phyloP scores from a whole-genome alignment of 2,797 vertebrate species.

The Channa striata region DNA sequence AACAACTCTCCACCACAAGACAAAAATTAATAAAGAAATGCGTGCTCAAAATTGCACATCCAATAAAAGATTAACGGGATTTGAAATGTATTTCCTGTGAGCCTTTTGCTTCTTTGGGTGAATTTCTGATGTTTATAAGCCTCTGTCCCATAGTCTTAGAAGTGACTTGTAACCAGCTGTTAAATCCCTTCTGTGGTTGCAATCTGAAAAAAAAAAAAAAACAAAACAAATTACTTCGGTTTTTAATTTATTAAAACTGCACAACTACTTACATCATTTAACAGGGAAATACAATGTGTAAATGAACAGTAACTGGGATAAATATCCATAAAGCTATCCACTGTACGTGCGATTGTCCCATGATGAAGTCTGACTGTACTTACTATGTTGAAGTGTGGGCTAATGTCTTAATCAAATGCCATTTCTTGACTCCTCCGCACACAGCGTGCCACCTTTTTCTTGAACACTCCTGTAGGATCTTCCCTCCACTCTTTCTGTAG shows the following conservation, averaged over 20 bases:
- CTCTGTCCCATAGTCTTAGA: conserved; percentile 10
- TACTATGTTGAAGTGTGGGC: conserved; percentile 27
- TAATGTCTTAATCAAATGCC: conserved; percentile 77
- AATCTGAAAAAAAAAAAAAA: conserved; percentile 50
- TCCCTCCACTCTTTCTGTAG: conserved; percentile 86
- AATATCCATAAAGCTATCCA: background rate
- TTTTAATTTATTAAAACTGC: background rate
- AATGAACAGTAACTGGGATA: background rate
- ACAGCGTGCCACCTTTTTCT: conserved; percentile 84
- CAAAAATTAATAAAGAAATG: conserved; percentile 16
- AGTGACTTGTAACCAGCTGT: conserved; percentile 21
- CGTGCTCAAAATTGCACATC: background rate
- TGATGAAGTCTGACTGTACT: conserved; percentile 16
- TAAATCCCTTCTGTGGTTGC: conserved; percentile 25
- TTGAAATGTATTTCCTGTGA: background rate
- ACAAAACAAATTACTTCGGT: background rate
- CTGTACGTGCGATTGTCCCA: too few relatives aligned
- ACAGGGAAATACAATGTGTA: background rate
- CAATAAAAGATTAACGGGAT: background rate
- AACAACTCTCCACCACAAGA: conserved; percentile 23
- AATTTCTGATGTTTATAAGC: conserved; percentile 17
- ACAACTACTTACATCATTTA: background rate
- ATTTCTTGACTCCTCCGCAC: conserved; percentile 87
- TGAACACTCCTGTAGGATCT: conserved; percentile 83
- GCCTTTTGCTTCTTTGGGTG: conserved; percentile 22